Conservation (phyloP, 2,113 vertebrate genomes). For the Tenebrosternarchus preto region DNA sequence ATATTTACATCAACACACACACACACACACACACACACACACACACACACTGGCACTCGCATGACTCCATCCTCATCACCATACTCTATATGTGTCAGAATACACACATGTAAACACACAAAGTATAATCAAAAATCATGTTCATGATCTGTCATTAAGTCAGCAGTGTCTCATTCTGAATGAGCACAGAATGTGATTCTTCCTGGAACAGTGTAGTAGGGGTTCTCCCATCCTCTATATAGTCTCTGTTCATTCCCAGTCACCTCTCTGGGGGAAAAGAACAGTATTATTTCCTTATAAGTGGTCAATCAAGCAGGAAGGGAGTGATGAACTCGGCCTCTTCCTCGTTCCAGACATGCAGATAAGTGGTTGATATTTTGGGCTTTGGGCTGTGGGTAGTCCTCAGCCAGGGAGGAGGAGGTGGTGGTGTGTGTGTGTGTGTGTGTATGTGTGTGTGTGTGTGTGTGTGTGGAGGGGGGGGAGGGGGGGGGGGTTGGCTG, state of each 20-base stretch:
- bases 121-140: too few relatives aligned
- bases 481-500: conserved; percentile 25
- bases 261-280: conserved; percentile 45
- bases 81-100: not conserved
- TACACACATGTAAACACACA: conserved; percentile 12
- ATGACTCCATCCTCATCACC: not conserved
- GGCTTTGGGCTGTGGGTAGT: not conserved
- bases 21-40: not conserved
- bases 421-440: too few relatives aligned
- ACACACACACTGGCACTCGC: not conserved
- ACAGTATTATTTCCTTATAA: conserved; percentile 52
- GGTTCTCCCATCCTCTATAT: conserved; percentile 30
- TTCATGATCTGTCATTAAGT: too few relatives aligned
- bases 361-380: conserved; percentile 46
- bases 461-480: not conserved
- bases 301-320: conserved; percentile 39
- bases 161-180: too few relatives aligned
- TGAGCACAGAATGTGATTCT: not conserved
- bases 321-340: conserved; percentile 32
- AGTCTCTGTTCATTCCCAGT: conserved; percentile 33
- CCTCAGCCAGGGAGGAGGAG: conserved; percentile 1
- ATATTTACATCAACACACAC: conserved; percentile 9
- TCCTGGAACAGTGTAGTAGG: conserved; percentile 40
- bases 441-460: too few relatives aligned
- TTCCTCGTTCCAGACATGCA: conserved; percentile 40